Base-by-base conservation (phyloP, 1,140 invertebrate genomes). In the Drosophila aff. region DNA sequence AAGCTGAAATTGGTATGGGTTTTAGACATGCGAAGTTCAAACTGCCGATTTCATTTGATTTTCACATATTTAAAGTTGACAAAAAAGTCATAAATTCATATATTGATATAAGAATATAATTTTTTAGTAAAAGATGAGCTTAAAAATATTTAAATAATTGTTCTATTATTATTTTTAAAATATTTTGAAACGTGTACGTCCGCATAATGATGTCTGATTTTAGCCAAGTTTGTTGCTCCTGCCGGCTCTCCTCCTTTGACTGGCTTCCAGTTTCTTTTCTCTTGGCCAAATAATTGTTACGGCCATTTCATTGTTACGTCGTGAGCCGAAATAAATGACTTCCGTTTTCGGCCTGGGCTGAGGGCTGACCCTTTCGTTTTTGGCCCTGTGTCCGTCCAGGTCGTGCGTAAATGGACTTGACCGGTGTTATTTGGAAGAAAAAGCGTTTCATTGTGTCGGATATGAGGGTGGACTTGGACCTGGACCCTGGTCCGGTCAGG, bases 251-350 rank as follows among this genome's bases (percentile, higher is more conserved):
- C 36, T 50, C 38, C 46, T 50, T 40, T 23, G 21, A 18, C 15
- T 59, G 50, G 47, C 71, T 28, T 61, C 21, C 41, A 57, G 36
- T 60, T 50, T 43, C n/a, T 52, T 44, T 66, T 33, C 36, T 43
- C 26, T 52, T 60, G 49, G 31, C 59, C 61, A 78, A 64, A 81
- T 83, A 78, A 89, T 75, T 84, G 69, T 79, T 65, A 69, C 69
- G 59, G 66, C 69, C 71, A 74, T 81, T 73, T 84, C 60, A 84
- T 83, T 81, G 81, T 84, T 76, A 57, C 78, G 69, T 72, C 69
- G 71, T 67, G 62, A 72, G 47, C 55, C 38, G 82, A 89, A 81
- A 89, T 77, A 81, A 90, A 76, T 67, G 67, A 89, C 85, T 89
- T 89, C 84, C 85, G 85, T 64, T 76, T 76, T 57, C 36, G 53